Evolutionary conservation across 1,140 invertebrate genomes (phyloP).

Genomic region (Neotoxoptera formosana): DNA sequence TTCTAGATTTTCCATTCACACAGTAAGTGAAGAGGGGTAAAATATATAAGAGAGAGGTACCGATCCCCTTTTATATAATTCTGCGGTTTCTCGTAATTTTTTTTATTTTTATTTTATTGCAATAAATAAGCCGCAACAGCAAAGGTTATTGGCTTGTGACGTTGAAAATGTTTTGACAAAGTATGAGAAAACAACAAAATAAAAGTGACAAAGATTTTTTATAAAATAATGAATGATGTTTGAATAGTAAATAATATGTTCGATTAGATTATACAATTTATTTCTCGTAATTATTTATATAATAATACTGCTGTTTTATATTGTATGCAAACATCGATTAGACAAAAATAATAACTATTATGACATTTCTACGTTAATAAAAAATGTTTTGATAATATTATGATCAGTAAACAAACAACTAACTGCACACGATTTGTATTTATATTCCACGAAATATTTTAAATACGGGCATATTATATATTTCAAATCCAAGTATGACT

Average conservation of each 20-base stretch:
- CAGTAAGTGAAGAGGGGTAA: not conserved
- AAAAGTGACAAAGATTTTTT: too few species aligned
- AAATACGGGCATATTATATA: not conserved
- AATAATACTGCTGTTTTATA: not conserved
- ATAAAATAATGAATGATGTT: too few species aligned
- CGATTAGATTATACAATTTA: too few species aligned
- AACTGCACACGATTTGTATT: not conserved
- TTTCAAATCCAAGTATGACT: not conserved
- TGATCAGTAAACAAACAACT: not conserved
- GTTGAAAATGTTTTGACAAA: too few species aligned
- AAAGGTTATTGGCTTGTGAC: too few species aligned
- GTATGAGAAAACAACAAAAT: too few species aligned
- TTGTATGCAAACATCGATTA: not conserved
- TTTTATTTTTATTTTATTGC: too few species aligned
- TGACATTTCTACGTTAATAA: not conserved
- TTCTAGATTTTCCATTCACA: slow-evolving; percentile 12
- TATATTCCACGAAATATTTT: not conserved
- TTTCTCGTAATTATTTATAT: not conserved
- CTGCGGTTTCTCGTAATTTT: not conserved
- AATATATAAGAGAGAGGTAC: not conserved
- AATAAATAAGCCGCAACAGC: too few species aligned
- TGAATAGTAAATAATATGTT: too few species aligned
- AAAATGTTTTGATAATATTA: not conserved
- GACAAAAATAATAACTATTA: not conserved
- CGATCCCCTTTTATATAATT: not conserved